Percentiles rank a stretch among this genome's conserved stretches.
These are phyloP conservation scores for Chironomus striatipennis DNA, from an alignment of 1,140 invertebrate species.

Conservation along the genomic window DNA sequence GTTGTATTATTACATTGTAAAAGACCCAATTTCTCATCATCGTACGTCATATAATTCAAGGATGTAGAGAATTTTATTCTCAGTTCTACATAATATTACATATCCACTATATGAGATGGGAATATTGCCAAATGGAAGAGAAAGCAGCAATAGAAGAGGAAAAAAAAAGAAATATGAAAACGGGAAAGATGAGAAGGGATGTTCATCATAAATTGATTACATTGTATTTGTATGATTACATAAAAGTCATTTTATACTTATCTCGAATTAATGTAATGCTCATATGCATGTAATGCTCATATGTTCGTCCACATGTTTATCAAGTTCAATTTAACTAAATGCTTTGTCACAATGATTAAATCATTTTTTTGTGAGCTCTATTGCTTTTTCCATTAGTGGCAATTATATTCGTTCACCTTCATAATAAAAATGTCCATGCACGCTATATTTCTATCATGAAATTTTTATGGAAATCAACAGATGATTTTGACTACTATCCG, in stretches of 20 bases:
- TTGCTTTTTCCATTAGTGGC: neutral
- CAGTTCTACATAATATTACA: neutral
- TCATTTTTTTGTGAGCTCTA: neutral
- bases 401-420: neutral
- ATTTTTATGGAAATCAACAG: too few relatives aligned
- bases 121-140: neutral
- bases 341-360: neutral
- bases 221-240: neutral
- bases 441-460: too few relatives aligned
- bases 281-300: neutral
- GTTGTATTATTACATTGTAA: too few relatives aligned
- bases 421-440: neutral
- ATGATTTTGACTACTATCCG: too few relatives aligned
- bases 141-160: neutral
- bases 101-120: neutral
- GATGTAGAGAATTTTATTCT: neutral
- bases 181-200: neutral
- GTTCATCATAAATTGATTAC: conserved; percentile 1
- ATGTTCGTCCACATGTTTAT: neutral
- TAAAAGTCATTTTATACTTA: neutral
- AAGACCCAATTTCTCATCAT: neutral
- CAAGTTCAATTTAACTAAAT: neutral
- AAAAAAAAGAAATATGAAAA: neutral
- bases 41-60: neutral
- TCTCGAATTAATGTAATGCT: neutral